Evolutionary conservation across 2,113 vertebrate species (phyloP), one percentile per base, ranked within the genome.

Genomic region (Datnioides undecimradiatus): DNA sequence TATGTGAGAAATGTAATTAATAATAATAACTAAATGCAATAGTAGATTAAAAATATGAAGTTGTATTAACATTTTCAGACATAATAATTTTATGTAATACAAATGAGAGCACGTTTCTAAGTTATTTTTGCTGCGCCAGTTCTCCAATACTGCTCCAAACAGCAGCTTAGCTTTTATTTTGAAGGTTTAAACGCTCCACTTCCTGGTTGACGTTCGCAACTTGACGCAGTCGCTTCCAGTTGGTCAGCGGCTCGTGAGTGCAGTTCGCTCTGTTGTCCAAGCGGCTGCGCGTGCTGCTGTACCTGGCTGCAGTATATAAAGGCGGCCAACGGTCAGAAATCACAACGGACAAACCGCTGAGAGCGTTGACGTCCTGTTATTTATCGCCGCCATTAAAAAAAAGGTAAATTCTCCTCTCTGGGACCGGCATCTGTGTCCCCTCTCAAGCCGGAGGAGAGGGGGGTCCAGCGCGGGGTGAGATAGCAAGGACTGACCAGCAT

Each of bases 391-490:
- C n/a, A n/a, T n/a, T n/a, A n/a, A n/a, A 3, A 23, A 31, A 59
- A 55, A 59, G 5, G 13, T n/a, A 23, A 1, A 1, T 12, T 19
- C 38, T 27, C 34, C 41, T 12, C 62, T 19, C 38, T 21, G 1
- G 51, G 62, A 38, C 77, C 81, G 76, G 87, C 68, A 45, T 54
- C 81, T 3, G 73, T 52, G 87, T 60, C 70, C 69, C 52, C 66
- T 27, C 74, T 63, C 59, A 14, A 60, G 23, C 67, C 69, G 54
- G 75, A 13, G 54, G 66, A 58, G 55, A 77, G 65, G 85, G 89
- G 90, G 91, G 89, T 92, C 89, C 89, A 76, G 88, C 69, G 79
- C 73, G 54, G 73, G 81, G 82, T 45, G 74, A 88, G 58, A 77
- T 66, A 71, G 43, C 65, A 27, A 68, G 74, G 67, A 82, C 60